Conservation (phyloP, 1,140 invertebrate genomes). For the Odontomachus brunneus region DNA sequence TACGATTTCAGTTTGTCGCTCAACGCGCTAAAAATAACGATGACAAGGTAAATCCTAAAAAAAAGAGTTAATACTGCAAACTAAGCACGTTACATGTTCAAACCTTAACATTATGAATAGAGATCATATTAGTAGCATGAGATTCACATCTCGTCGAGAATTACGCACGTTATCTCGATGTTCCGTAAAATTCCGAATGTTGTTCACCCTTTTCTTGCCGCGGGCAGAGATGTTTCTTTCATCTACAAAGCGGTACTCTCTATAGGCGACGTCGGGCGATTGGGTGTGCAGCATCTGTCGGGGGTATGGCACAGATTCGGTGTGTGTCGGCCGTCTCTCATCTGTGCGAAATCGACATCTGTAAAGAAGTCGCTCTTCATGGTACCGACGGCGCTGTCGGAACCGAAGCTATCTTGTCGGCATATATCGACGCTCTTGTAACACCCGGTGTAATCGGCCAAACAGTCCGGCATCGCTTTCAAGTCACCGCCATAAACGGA, state of each 20-base stretch:
- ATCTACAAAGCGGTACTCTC: constrained; percentile 83
- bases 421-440: constrained; percentile 77
- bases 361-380: constrained; percentile 85
- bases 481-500: constrained; percentile 64
- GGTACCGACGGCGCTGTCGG: constrained; percentile 83
- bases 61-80: constrained; percentile 56
- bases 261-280: constrained; percentile 79
- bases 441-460: constrained; percentile 73
- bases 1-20: constrained; percentile 1
- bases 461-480: constrained; percentile 53
- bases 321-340: constrained; percentile 77
- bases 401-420: constrained; percentile 82
- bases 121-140: constrained; percentile 67
- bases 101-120: constrained; percentile 49
- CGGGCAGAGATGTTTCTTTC: background rate
- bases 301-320: constrained; percentile 78
- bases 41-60: constrained; percentile 24
- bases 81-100: constrained; percentile 52
- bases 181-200: constrained; percentile 13
- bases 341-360: constrained; percentile 81
- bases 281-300: constrained; percentile 78
- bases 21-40: constrained; percentile 16
- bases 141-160: constrained; percentile 50
- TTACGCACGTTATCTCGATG: constrained; percentile 30
- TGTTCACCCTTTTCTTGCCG: background rate